Evolutionary conservation across 1,140 invertebrate species (phyloP).

Genomic region (Acromyrmex echinatior): DNA sequence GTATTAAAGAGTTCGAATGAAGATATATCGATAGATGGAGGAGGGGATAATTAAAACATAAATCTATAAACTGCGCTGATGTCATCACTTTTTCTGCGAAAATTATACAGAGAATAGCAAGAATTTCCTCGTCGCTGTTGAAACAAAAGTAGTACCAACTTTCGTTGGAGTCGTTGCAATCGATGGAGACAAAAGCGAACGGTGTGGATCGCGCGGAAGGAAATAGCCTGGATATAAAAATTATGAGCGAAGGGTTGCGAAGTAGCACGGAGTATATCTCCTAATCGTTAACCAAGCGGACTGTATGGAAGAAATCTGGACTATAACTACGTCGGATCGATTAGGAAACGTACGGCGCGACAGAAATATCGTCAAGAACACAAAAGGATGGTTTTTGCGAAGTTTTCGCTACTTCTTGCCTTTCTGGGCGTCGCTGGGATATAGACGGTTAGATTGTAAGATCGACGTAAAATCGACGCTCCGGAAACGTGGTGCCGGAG

Average conservation of each 20-base stretch:
- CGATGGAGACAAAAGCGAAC: not conserved
- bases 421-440: not conserved
- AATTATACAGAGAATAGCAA: not conserved
- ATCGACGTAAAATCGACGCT: conserved; percentile 10
- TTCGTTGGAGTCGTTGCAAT: not conserved
- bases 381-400: not conserved
- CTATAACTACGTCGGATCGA: conserved; percentile 41
- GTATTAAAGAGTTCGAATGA: not conserved
- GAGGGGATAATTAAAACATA: not conserved
- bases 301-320: not conserved
- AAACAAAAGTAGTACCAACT: not conserved
- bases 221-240: conserved; percentile 4
- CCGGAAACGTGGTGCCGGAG: not conserved
- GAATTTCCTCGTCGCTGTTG: not conserved
- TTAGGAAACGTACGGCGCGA: conserved; percentile 29
- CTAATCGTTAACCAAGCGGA: not conserved
- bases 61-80: not conserved
- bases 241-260: not conserved
- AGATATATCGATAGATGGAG: not conserved
- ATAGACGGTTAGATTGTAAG: not conserved
- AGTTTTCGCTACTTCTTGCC: not conserved
- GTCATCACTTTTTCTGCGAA: not conserved
- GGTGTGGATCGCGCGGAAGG: not conserved
- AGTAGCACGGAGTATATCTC: conserved; percentile 14
- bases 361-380: conserved; percentile 28